phyloP scores from a whole-genome alignment of 1,140 invertebrate genomes.

The Coenobita brevimanus region DNA sequence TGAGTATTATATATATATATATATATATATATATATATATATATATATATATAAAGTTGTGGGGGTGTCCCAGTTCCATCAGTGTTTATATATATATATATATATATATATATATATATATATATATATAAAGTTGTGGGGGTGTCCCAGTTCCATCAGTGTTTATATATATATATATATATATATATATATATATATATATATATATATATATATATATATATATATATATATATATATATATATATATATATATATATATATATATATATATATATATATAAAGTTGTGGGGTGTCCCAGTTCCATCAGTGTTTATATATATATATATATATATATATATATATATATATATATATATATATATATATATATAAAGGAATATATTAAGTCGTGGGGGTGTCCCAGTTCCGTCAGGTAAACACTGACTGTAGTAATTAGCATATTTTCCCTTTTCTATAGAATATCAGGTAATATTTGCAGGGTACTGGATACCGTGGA shows the following conservation, averaged over 20 bases:
- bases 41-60: background rate
- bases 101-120: conserved; percentile 44
- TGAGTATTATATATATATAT: background rate
- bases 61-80: background rate
- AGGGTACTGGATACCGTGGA: too few relatives aligned
- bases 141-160: background rate
- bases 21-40: background rate
- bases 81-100: conserved; percentile 33
- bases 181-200: conserved; percentile 27
- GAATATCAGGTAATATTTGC: too few relatives aligned
- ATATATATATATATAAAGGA: too few relatives aligned
- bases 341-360: too few relatives aligned
- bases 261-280: too few relatives aligned
- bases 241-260: background rate
- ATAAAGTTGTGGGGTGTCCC: too few relatives aligned
- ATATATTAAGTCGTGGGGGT: too few relatives aligned
- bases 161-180: background rate
- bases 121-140: background rate
- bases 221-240: background rate
- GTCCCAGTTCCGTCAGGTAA: too few relatives aligned
- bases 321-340: too few relatives aligned
- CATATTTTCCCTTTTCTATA: too few relatives aligned
- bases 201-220: conserved; percentile 27
- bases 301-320: too few relatives aligned
- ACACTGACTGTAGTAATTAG: too few relatives aligned